Percentiles rank a stretch among this genome's conserved stretches.
Evolutionary conservation across 2,888 invertebrate species (phyloP).

Genomic region (Mythimna ferrago): DNA sequence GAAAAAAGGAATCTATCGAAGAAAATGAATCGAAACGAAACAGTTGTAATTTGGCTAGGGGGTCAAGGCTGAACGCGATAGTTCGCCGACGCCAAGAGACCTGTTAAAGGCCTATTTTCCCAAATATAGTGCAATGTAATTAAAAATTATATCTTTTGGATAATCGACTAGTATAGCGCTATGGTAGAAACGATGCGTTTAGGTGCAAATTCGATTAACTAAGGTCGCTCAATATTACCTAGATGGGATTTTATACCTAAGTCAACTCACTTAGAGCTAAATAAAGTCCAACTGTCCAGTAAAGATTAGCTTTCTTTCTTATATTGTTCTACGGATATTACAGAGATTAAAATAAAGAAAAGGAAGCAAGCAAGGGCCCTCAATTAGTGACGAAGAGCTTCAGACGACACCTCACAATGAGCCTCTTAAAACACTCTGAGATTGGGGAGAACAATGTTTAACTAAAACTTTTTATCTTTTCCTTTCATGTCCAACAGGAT

Average conservation of each 20-base stretch:
- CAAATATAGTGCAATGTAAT: too few relatives aligned
- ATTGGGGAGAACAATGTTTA: neutral
- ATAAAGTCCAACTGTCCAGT: too few relatives aligned
- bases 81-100: too few relatives aligned
- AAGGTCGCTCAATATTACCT: conserved; percentile 2
- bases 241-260: too few relatives aligned
- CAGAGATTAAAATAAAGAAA: neutral
- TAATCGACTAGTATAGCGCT: neutral
- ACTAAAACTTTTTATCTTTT: conserved; percentile 1
- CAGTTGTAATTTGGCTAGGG: too few relatives aligned
- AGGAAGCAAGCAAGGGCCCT: neutral
- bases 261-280: too few relatives aligned
- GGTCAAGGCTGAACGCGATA: too few relatives aligned
- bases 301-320: neutral
- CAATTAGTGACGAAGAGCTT: conserved; percentile 1
- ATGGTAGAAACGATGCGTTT: neutral
- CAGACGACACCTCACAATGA: conserved; percentile 4
- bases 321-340: neutral
- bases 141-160: neutral
- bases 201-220: conserved; percentile 30
- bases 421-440: neutral
- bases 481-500: neutral
- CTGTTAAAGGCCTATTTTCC: too few relatives aligned
- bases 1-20: too few relatives aligned
- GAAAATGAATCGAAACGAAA: too few relatives aligned